Conservation (phyloP, 2,113 vertebrate species). For the Poicephalus meyeri region DNA sequence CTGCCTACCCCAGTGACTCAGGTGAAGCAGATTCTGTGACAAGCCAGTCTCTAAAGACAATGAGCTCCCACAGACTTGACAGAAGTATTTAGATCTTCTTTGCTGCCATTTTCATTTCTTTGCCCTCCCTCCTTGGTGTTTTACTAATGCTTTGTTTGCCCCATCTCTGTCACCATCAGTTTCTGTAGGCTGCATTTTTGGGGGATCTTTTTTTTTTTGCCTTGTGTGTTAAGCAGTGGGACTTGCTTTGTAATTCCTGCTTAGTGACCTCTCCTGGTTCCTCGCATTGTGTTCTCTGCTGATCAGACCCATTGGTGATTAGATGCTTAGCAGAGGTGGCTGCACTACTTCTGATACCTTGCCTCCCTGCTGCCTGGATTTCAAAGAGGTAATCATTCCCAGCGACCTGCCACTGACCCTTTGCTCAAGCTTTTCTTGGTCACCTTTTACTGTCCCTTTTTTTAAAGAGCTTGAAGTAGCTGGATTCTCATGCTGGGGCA, state of each 20-base stretch:
- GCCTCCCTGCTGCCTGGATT: slow-evolving; percentile 18
- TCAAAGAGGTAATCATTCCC: slow-evolving; percentile 40
- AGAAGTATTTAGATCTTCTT: background rate
- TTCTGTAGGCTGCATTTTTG: background rate
- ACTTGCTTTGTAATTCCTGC: background rate
- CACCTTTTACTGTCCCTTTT: slow-evolving; percentile 20
- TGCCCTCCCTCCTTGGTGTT: background rate
- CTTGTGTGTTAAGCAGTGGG: background rate
- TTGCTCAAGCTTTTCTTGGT: slow-evolving; percentile 39
- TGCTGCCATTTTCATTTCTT: background rate
- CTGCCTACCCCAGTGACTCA: background rate
- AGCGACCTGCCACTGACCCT: slow-evolving; percentile 28
- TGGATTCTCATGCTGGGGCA: background rate
- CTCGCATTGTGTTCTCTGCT: slow-evolving; percentile 7
- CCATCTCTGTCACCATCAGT: background rate
- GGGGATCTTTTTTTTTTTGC: fast-evolving
- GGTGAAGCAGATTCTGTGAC: background rate
- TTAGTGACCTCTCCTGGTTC: slow-evolving; percentile 9
- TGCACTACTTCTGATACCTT: slow-evolving; percentile 23
- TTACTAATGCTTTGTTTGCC: background rate
- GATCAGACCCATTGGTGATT: slow-evolving; percentile 41
- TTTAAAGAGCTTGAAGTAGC: slow-evolving; percentile 34
- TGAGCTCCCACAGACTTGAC: background rate
- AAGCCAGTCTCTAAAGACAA: background rate
- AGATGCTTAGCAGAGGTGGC: slow-evolving; percentile 21